These are phyloP conservation scores for Octodonta nipae DNA, from an alignment of 2,888 invertebrate genomes.

Conservation along the genomic window DNA sequence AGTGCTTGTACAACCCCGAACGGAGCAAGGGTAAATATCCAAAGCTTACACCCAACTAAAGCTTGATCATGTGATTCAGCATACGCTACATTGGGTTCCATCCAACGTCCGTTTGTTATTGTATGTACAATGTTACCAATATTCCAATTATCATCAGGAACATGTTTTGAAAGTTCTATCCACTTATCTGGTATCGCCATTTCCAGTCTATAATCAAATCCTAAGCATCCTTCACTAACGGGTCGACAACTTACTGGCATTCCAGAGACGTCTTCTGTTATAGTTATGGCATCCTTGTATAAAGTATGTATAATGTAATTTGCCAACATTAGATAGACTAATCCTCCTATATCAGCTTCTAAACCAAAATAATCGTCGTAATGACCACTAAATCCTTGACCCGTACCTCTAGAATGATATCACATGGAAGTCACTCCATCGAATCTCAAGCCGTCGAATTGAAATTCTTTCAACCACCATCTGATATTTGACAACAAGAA, in stretches of 20 bases:
- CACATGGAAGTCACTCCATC: constrained; percentile 99
- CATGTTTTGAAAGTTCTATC: constrained; percentile 80
- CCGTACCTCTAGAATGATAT: constrained; percentile 77
- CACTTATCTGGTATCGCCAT: constrained; percentile 99
- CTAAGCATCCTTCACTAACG: constrained; percentile 66
- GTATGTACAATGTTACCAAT: constrained; percentile 84
- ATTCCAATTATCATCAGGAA: constrained; percentile 86
- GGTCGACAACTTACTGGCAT: constrained; percentile 96
- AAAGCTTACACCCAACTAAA: no score
- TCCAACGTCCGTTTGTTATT: constrained; percentile 85
- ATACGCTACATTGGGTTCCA: constrained; percentile 93
- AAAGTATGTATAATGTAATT: constrained; percentile 76
- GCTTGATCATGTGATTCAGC: constrained; percentile 98
- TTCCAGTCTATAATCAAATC: constrained; percentile 88
- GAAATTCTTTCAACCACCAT: constrained; percentile 95
- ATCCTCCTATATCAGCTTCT: constrained; percentile 89
- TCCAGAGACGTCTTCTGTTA: constrained; percentile 98
- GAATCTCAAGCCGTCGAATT: constrained; percentile 96
- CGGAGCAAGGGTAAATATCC: no score
- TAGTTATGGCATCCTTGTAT: constrained; percentile 71
- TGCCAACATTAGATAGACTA: constrained; percentile 87
- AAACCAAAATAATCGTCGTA: constrained; percentile 96
- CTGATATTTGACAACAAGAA: constrained; percentile 94
- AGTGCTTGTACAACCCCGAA: no score
- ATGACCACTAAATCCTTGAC: constrained; percentile 65